Conservation (phyloP, 2,113 vertebrate species). For the Xerus inauris region DNA sequence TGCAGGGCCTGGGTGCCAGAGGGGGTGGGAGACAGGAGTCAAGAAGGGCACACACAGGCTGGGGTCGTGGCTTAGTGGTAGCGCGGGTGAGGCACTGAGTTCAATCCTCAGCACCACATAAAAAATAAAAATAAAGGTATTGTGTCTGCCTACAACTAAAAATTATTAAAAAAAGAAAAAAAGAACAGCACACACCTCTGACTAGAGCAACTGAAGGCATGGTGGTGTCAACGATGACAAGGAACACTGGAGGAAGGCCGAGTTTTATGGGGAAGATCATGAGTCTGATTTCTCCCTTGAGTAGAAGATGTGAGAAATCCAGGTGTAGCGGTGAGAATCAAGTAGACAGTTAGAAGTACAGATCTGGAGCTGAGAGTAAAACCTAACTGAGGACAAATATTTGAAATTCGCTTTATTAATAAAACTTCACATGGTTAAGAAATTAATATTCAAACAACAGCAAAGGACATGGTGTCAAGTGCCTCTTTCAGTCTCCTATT, state of each 20-base stretch:
- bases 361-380: background rate
- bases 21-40: background rate
- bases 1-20: background rate
- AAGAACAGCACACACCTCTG: background rate
- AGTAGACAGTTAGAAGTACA: background rate
- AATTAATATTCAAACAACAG: background rate
- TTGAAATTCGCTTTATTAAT: constrained; percentile 15
- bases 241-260: background rate
- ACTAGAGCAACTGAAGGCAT: background rate
- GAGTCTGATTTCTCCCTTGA: background rate
- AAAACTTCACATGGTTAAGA: background rate
- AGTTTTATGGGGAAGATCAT: background rate
- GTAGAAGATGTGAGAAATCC: constrained; percentile 24
- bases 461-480: background rate
- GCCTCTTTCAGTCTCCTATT: background rate
- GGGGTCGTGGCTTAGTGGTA: too few species aligned
- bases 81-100: too few species aligned
- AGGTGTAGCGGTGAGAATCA: background rate
- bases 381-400: background rate
- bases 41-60: background rate
- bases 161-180: too few species aligned
- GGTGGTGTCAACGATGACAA: background rate
- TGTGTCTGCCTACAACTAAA: too few species aligned
- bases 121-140: too few species aligned
- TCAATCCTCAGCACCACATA: too few species aligned